These are phyloP conservation scores for Arctopsyche grandis DNA, from an alignment of 1,140 invertebrate genomes.

Conservation along the genomic window DNA sequence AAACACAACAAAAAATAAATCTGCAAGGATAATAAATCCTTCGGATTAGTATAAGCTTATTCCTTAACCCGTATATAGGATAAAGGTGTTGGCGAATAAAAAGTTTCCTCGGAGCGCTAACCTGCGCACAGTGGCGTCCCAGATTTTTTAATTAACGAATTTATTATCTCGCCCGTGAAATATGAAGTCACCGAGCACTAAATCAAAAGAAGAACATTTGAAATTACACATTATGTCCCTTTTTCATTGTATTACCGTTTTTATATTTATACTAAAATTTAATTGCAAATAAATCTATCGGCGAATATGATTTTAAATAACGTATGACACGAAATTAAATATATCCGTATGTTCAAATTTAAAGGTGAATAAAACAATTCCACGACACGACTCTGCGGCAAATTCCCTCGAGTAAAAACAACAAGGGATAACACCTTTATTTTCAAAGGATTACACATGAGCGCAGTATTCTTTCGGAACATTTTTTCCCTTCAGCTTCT, in stretches of 20 bases:
- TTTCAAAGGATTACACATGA: constrained; percentile 46
- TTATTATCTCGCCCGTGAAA: constrained; percentile 21
- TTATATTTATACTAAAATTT: too few relatives aligned
- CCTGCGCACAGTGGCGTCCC: constrained; percentile 33
- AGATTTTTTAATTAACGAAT: constrained; percentile 25
- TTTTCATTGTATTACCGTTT: too few relatives aligned
- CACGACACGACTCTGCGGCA: constrained; percentile 4
- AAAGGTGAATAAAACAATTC: constrained; percentile 9
- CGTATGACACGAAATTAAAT: too few relatives aligned
- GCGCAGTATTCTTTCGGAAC: constrained; percentile 42
- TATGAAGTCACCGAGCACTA: constrained; percentile 4
- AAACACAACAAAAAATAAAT: constrained; percentile 41
- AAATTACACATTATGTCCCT: too few relatives aligned
- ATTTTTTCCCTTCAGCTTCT: constrained; percentile 44
- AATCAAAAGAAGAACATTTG: constrained; percentile 2
- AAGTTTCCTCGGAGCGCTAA: constrained; percentile 37
- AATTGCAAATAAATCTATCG: too few relatives aligned
- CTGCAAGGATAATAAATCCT: constrained; percentile 43
- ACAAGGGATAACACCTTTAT: constrained; percentile 46
- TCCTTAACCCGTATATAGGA: constrained; percentile 44
- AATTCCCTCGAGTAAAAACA: constrained; percentile 44
- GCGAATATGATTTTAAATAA: too few relatives aligned
- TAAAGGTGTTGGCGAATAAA: constrained; percentile 44
- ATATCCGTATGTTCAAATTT: too few relatives aligned
- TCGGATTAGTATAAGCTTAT: constrained; percentile 45